phyloP scores from a whole-genome alignment of 2,888 invertebrate species.

The Andrena praecox region DNA sequence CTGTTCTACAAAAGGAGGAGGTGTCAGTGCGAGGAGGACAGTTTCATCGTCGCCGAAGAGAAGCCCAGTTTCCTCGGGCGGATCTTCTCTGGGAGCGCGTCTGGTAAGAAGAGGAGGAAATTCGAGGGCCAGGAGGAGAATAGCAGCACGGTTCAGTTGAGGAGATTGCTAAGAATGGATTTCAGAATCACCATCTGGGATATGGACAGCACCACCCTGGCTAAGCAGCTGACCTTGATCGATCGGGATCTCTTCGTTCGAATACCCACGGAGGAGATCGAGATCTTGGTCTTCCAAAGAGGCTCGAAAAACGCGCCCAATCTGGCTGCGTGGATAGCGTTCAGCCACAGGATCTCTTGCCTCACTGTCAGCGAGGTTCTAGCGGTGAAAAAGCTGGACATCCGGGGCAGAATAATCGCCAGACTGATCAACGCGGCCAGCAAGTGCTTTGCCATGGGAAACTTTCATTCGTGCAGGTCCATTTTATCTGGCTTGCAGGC shows the following conservation, averaged over 20 bases:
- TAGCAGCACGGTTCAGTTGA: conserved; percentile 75
- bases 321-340: conserved; percentile 86
- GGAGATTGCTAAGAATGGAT: conserved; percentile 83
- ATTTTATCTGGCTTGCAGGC: conserved; percentile 86
- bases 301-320: conserved; percentile 86
- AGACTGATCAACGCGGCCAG: conserved; percentile 86
- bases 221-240: conserved; percentile 86
- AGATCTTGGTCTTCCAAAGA: conserved; percentile 84
- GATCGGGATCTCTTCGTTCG: conserved; percentile 86
- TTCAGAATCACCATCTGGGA: conserved; percentile 86
- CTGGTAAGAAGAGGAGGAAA: conserved; percentile 51
- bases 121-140: conserved; percentile 16
- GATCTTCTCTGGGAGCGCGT: conserved; percentile 70
- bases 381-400: conserved; percentile 75
- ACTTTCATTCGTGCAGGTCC: conserved; percentile 86
- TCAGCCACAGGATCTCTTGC: conserved; percentile 86
- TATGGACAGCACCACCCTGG: conserved; percentile 86
- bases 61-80: conserved; percentile 71
- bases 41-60: conserved; percentile 44
- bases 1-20: conserved; percentile 69
- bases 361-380: conserved; percentile 86
- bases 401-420: conserved; percentile 86
- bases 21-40: conserved; percentile 39
- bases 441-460: conserved; percentile 86
- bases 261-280: conserved; percentile 85